Conservation (phyloP, 2,888 invertebrate genomes). For the Polydrusus cervinus region DNA sequence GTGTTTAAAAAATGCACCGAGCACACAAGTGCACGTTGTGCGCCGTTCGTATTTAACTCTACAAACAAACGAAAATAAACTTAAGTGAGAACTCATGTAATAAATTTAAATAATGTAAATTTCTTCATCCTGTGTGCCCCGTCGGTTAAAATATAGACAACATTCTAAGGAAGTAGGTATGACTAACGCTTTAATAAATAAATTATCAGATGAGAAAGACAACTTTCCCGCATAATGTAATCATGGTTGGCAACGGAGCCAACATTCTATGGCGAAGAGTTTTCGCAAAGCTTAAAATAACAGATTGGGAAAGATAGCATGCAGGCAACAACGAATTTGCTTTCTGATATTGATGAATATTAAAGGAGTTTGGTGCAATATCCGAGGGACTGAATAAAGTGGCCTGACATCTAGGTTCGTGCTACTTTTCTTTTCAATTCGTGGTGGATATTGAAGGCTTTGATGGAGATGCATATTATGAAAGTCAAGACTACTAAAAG, state of each 20-base stretch:
- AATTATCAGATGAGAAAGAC: conserved; percentile 31
- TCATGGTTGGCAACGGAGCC: conserved; percentile 25
- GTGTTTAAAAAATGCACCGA: background rate
- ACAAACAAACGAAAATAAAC: conserved; percentile 25
- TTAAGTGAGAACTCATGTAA: conserved; percentile 29
- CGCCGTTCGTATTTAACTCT: background rate
- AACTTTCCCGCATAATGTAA: conserved; percentile 33
- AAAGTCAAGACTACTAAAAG: too few species aligned
- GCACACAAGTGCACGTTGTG: background rate
- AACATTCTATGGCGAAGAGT: conserved; percentile 21
- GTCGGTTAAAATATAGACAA: conserved; percentile 36
- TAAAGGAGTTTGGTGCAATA: too few species aligned
- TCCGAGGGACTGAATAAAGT: too few species aligned
- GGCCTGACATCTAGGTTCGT: too few species aligned
- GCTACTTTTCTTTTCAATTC: too few species aligned
- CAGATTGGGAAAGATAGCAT: background rate
- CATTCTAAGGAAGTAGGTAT: conserved; percentile 36
- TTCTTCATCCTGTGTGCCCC: conserved; percentile 29
- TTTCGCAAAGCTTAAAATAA: conserved; percentile 13
- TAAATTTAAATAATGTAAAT: conserved; percentile 35
- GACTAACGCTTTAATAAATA: conserved; percentile 36
- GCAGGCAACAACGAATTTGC: background rate
- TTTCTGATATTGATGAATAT: too few species aligned
- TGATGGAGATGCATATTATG: too few species aligned
- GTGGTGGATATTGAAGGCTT: too few species aligned